These are phyloP conservation scores for Acrocephalus scirpaceus DNA, from an alignment of 2,797 vertebrate species.

Conservation along the genomic window DNA sequence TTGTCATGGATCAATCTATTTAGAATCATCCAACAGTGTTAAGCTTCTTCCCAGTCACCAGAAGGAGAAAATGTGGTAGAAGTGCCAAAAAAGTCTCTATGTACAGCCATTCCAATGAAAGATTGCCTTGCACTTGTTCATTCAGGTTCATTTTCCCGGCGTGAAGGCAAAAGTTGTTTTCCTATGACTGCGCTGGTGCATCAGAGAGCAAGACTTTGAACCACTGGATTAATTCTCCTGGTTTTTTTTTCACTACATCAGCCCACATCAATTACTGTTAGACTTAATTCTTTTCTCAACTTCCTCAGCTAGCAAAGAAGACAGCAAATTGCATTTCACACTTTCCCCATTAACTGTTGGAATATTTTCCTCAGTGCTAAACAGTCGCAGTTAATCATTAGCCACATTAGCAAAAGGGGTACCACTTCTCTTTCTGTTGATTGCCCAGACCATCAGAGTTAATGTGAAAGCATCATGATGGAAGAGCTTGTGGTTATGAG, in stretches of 20 bases:
- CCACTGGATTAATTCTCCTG: neutral
- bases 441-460: neutral
- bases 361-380: constrained; percentile 7
- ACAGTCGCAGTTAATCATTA: constrained; percentile 26
- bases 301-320: neutral
- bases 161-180: neutral
- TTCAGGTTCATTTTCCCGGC: neutral
- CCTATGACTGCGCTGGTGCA: neutral
- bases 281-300: constrained; percentile 17
- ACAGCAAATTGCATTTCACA: constrained; percentile 22
- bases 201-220: neutral
- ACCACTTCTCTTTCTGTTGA: constrained; percentile 9
- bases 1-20: neutral
- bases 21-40: neutral
- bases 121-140: neutral
- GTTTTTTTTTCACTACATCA: neutral
- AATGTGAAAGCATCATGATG: constrained; percentile 11
- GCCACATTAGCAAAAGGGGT: constrained; percentile 14
- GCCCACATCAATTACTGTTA: neutral
- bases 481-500: neutral
- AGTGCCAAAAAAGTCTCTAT: neutral
- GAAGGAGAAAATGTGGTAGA: neutral
- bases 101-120: neutral
- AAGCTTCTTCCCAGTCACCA: neutral
- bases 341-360: constrained; percentile 30